A percentile compares a stretch with the other conserved stretches of the same genome.
Evolutionary conservation across 2,888 invertebrate species (phyloP).

Genomic region (Metopia argyrocephala): DNA sequence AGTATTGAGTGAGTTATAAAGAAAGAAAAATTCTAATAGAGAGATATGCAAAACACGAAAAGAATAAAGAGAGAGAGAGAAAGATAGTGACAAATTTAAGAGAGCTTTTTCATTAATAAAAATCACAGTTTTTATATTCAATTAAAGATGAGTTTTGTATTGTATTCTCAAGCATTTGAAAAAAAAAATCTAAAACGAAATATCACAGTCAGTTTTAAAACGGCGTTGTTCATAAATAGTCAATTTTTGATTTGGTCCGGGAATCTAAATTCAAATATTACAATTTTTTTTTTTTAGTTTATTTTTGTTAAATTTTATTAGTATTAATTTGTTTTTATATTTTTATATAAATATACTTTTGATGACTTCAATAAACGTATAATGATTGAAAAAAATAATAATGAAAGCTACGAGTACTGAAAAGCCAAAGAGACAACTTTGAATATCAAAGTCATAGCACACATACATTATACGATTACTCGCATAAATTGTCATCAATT

Average conservation of each 20-base stretch:
- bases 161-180: conserved; percentile 25
- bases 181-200: conserved; percentile 18
- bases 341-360: neutral
- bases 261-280: conserved; percentile 9
- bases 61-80: conserved; percentile 14
- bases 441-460: conserved; percentile 49
- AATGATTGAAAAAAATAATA: no score
- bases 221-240: conserved; percentile 48
- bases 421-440: conserved; percentile 10
- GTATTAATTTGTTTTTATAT: conserved; percentile 34
- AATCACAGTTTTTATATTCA: conserved; percentile 61
- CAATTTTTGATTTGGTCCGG: conserved; percentile 23
- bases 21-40: neutral
- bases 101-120: conserved; percentile 48
- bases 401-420: no score
- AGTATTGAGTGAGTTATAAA: neutral
- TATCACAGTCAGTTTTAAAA: conserved; percentile 55
- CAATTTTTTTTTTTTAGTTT: conserved; percentile 6
- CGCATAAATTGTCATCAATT: conserved; percentile 58
- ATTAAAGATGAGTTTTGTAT: conserved; percentile 55
- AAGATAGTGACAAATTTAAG: neutral
- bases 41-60: neutral
- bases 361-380: no score
- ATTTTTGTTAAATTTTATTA: conserved; percentile 15
- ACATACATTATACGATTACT: neutral